Percentiles rank a stretch among this genome's conserved stretches.
Conservation (phyloP, 2,113 vertebrate genomes). For the Peromyscus californicus region DNA sequence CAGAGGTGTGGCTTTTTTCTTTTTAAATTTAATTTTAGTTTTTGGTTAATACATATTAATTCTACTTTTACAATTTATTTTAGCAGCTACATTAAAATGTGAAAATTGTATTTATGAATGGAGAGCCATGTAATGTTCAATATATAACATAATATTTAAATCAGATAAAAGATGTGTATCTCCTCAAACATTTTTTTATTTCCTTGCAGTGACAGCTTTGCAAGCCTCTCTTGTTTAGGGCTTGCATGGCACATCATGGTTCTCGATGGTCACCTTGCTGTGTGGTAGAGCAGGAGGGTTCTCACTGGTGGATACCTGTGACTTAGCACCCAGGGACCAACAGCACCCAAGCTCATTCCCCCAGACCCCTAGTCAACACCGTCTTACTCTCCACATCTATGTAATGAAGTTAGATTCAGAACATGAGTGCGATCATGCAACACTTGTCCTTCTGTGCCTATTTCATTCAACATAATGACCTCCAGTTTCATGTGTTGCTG, state of each 20-base stretch:
- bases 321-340: not conserved
- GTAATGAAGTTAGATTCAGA: not conserved
- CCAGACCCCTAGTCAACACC: not conserved
- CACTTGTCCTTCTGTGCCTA: not conserved
- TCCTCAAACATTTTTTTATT: not conserved
- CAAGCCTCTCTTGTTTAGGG: not conserved
- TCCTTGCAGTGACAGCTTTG: not conserved
- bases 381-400: not conserved
- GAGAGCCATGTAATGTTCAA: not conserved
- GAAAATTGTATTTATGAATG: not conserved
- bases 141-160: not conserved
- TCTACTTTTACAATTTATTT: not conserved
- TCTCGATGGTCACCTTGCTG: not conserved
- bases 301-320: not conserved
- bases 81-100: not conserved
- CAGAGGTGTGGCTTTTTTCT: not conserved
- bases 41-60: not conserved
- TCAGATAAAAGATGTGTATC: not conserved
- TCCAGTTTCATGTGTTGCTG: not conserved
- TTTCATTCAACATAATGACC: not conserved
- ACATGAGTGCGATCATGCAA: not conserved
- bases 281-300: not conserved
- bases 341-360: accelerated
- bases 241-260: not conserved
- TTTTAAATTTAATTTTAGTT: not conserved